phyloP scores from a whole-genome alignment of 1,140 invertebrate genomes.

The Octopus sinensis region DNA sequence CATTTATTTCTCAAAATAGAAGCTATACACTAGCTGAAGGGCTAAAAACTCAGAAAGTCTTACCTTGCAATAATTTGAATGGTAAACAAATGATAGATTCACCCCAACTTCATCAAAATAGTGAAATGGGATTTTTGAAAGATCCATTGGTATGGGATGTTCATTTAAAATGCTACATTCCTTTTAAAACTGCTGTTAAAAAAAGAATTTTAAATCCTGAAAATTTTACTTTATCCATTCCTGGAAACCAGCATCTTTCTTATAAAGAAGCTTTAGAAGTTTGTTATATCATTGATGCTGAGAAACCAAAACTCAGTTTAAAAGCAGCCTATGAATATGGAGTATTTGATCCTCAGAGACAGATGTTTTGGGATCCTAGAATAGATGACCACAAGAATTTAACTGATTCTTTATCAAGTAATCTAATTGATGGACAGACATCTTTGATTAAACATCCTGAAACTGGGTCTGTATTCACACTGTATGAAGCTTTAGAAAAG shows the following conservation, averaged over 20 bases:
- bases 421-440: conserved; percentile 66
- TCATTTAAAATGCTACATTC: not conserved
- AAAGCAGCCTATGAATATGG: conserved; percentile 53
- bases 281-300: conserved; percentile 80
- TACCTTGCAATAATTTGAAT: not conserved
- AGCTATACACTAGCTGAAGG: not conserved
- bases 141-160: not conserved
- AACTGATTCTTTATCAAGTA: conserved; percentile 71
- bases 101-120: not conserved
- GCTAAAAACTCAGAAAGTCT: not conserved
- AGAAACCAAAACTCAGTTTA: conserved; percentile 69
- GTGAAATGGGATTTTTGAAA: not conserved
- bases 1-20: not conserved
- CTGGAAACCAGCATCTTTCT: not conserved
- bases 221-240: not conserved
- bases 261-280: conserved; percentile 60
- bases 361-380: conserved; percentile 76
- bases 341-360: conserved; percentile 60
- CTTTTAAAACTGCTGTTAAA: not conserved
- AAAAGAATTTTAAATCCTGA: conserved; percentile 7
- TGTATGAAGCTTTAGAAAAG: conserved; percentile 81
- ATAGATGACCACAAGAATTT: conserved; percentile 77
- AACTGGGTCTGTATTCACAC: conserved; percentile 60
- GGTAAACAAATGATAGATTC: not conserved
- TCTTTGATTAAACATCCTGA: conserved; percentile 74